Percentiles rank a stretch among this genome's conserved stretches.
phyloP scores from a whole-genome alignment of 2,888 invertebrate genomes.

The Rhagophthalmus giganteus region DNA sequence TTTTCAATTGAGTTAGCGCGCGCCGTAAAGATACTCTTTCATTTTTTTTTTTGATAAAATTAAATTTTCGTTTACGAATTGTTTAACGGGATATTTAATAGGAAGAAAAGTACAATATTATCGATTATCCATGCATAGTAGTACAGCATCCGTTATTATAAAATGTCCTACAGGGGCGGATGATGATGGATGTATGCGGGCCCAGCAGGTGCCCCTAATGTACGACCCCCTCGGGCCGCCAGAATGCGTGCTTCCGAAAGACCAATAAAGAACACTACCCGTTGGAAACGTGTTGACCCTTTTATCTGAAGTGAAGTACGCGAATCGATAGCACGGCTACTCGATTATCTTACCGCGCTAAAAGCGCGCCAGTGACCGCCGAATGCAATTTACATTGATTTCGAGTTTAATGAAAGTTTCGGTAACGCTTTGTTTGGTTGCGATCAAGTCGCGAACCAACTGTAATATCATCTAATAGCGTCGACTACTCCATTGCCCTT shows the following conservation, averaged over 20 bases:
- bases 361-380: slow-evolving; percentile 48
- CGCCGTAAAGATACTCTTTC: too few relatives aligned
- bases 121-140: slow-evolving; percentile 19
- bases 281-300: slow-evolving; percentile 43
- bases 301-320: slow-evolving; percentile 37
- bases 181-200: slow-evolving; percentile 27
- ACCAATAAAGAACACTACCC: slow-evolving; percentile 38
- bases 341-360: slow-evolving; percentile 49
- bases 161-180: slow-evolving; percentile 24
- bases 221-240: slow-evolving; percentile 21
- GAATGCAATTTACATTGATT: slow-evolving; percentile 54
- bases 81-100: too few relatives aligned
- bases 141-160: slow-evolving; percentile 25
- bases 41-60: too few relatives aligned
- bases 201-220: slow-evolving; percentile 26
- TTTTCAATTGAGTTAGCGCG: too few relatives aligned
- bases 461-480: slow-evolving; percentile 36
- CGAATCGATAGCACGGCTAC: slow-evolving; percentile 41
- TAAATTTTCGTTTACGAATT: too few relatives aligned
- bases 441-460: slow-evolving; percentile 31
- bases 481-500: slow-evolving; percentile 25
- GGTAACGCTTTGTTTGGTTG: slow-evolving; percentile 46
- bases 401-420: slow-evolving; percentile 51
- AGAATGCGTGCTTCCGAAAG: slow-evolving; percentile 33
- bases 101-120: too few relatives aligned